phyloP scores from a whole-genome alignment of 1,140 invertebrate species.

The Hyles vespertilio region DNA sequence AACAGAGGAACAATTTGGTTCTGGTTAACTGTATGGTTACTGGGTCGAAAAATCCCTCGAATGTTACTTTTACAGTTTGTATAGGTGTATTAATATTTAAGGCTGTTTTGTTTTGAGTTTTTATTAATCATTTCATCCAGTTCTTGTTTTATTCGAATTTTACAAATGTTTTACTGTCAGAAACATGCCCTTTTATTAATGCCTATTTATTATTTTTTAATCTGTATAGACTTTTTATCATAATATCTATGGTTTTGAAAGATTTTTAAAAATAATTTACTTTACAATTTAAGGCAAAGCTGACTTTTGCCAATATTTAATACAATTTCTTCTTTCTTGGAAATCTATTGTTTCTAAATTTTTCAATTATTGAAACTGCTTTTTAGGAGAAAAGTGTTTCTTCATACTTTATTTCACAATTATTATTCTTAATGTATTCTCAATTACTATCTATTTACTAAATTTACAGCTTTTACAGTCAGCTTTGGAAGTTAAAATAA shows the following conservation, averaged over 20 bases:
- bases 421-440: slow-evolving; percentile 9
- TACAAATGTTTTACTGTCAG: slow-evolving; percentile 40
- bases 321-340: slow-evolving; percentile 10
- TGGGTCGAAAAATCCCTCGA: no score
- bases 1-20: no score
- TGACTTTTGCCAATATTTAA: slow-evolving; percentile 24
- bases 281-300: slow-evolving; percentile 9
- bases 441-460: slow-evolving; percentile 22
- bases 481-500: slow-evolving; percentile 19
- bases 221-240: slow-evolving; percentile 25
- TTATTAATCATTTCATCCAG: no score
- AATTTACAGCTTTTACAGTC: slow-evolving; percentile 21
- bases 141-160: slow-evolving; percentile 14
- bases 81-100: no score
- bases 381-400: slow-evolving; percentile 56
- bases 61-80: no score
- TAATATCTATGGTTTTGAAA: not conserved
- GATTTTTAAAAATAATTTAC: not conserved
- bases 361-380: slow-evolving; percentile 39
- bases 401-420: slow-evolving; percentile 28
- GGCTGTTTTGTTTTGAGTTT: no score
- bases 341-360: slow-evolving; percentile 17
- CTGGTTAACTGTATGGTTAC: no score
- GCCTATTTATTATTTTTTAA: slow-evolving; percentile 31
- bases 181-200: slow-evolving; percentile 37